Conservation (phyloP, 2,888 invertebrate species). For the Hedychridium roseum region DNA sequence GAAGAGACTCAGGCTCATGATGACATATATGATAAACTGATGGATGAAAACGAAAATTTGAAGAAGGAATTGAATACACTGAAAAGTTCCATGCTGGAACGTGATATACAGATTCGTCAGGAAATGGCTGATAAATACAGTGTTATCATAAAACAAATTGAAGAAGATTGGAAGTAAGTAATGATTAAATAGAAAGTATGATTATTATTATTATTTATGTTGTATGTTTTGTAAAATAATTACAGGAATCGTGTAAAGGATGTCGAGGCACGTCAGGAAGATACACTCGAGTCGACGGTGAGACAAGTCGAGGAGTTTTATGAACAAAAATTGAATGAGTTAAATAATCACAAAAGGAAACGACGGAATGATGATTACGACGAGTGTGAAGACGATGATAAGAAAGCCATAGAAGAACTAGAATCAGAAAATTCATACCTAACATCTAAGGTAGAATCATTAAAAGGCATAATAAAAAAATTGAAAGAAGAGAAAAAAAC, state of each 20-base stretch:
- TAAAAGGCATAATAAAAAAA: slow-evolving; percentile 40
- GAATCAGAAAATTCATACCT: slow-evolving; percentile 45
- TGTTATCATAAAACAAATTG: slow-evolving; percentile 50
- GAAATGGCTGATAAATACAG: slow-evolving; percentile 53
- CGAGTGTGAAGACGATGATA: slow-evolving; percentile 19
- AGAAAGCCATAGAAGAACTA: slow-evolving; percentile 32
- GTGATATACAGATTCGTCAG: slow-evolving; percentile 52
- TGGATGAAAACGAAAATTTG: slow-evolving; percentile 48
- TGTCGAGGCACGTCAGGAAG: slow-evolving; percentile 51
- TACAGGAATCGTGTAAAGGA: slow-evolving; percentile 46
- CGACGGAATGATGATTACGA: slow-evolving; percentile 21
- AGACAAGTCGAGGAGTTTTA: slow-evolving; percentile 50
- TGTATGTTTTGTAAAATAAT: neutral
- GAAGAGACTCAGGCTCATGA: slow-evolving; percentile 17
- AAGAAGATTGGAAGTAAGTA: slow-evolving; percentile 49
- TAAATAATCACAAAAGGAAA: slow-evolving; percentile 36
- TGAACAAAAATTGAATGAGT: slow-evolving; percentile 41
- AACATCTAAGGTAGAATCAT: slow-evolving; percentile 34
- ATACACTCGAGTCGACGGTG: slow-evolving; percentile 48
- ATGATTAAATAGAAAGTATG: neutral
- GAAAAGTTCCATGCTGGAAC: slow-evolving; percentile 42
- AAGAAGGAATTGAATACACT: slow-evolving; percentile 46
- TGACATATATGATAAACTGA: slow-evolving; percentile 48
- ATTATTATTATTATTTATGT: neutral
- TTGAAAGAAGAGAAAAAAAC: slow-evolving; percentile 40